A percentile compares a stretch with the other conserved stretches of the same genome.
Evolutionary conservation across 2,113 vertebrate genomes (phyloP).

Genomic region (Choloepus hoffmanni): DNA sequence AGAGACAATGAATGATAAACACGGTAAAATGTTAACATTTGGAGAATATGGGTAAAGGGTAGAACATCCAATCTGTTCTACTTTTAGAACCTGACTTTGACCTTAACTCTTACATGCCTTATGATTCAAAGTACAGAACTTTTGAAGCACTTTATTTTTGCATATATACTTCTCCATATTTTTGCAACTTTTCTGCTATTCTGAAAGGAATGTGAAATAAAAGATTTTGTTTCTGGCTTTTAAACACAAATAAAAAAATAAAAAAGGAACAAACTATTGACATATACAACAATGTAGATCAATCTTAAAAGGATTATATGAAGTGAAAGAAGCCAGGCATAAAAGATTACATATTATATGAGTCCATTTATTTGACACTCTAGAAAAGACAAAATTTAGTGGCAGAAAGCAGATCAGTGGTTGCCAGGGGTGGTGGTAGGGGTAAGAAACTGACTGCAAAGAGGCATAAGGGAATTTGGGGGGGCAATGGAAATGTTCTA

Average conservation of each 20-base stretch:
- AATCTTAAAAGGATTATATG: neutral
- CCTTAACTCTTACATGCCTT: conserved; percentile 15
- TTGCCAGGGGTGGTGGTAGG: neutral
- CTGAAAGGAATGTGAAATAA: no score
- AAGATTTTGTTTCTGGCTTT: no score
- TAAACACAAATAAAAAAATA: no score
- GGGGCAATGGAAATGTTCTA: neutral
- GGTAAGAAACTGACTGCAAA: neutral
- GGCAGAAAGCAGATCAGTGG: neutral
- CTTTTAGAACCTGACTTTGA: conserved; percentile 35
- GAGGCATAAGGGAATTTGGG: neutral
- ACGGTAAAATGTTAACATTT: neutral
- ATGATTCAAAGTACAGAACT: neutral
- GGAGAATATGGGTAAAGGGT: neutral
- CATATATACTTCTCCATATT: neutral
- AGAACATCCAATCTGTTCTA: conserved; percentile 13
- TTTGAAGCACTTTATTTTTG: neutral
- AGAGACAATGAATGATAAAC: neutral
- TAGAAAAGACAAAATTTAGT: neutral
- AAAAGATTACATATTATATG: neutral
- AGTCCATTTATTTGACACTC: neutral
- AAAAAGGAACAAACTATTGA: neutral
- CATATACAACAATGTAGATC: neutral
- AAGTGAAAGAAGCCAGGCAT: conserved; percentile 15
- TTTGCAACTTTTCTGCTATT: no score